These are phyloP conservation scores for Xestoiulus laeticollis DNA, from an alignment of 2,888 invertebrate genomes.

Conservation along the genomic window DNA sequence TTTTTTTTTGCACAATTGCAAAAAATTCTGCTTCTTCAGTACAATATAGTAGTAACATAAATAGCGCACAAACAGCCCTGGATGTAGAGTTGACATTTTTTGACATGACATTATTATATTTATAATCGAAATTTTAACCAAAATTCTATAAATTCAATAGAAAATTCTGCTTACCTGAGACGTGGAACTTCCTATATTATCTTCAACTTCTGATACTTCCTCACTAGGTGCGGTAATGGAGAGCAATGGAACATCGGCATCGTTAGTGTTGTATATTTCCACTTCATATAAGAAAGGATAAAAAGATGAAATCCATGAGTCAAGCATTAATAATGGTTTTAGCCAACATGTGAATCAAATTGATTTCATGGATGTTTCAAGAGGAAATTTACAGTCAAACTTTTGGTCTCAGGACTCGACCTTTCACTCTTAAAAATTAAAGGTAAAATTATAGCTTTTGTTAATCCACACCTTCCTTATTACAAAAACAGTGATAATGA, in stretches of 20 bases:
- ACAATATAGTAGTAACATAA: too few relatives aligned
- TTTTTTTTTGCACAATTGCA: too few relatives aligned
- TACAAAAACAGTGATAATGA: too few relatives aligned
- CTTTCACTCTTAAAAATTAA: too few relatives aligned
- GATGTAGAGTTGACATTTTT: too few relatives aligned
- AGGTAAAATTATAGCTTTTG: too few relatives aligned
- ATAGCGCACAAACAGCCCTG: too few relatives aligned
- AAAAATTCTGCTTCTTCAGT: too few relatives aligned
- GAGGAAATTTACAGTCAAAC: conserved; percentile 44
- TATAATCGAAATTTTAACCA: background rate
- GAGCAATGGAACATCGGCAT: conserved; percentile 49
- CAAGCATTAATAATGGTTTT: background rate
- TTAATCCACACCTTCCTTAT: too few relatives aligned
- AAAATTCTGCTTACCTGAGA: conserved; percentile 10
- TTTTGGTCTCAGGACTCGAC: too few relatives aligned
- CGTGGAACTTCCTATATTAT: conserved; percentile 49
- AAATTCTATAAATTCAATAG: background rate
- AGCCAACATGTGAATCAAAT: too few relatives aligned
- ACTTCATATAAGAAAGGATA: background rate
- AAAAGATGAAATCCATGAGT: background rate
- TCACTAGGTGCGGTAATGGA: conserved; percentile 52
- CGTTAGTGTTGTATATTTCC: conserved; percentile 28
- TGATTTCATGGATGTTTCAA: conserved; percentile 56
- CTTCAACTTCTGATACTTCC: conserved; percentile 51
- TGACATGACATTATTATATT: background rate